Evolutionary conservation across 2,888 invertebrate species (phyloP), one percentile per base, ranked within the genome.

Genomic region (Tinea pellionella): DNA sequence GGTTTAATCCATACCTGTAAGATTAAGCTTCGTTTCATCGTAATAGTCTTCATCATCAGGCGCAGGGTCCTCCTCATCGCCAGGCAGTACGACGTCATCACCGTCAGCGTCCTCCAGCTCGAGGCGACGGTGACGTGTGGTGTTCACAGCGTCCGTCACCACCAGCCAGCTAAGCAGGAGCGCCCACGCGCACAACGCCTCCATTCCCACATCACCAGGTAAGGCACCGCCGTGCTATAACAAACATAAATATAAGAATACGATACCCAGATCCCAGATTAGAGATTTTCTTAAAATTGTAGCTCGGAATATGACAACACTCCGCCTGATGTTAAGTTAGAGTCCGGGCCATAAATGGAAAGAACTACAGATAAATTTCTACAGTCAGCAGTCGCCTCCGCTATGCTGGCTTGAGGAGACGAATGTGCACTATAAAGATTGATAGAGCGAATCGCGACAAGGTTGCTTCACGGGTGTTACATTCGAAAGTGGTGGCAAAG

Each of bases 181-280:
- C 65, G 75, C 47, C 43, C 43, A 19, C 59, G 59, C 59, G 59
- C 42, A 64, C 74, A 75, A 78, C 73, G 74, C 80, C 78, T 78
- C 83, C 86, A 87, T 87, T 75, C 75, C 86, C 80, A 80, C 86
- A 86, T 86, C 83, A 84, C 86, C 83, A 80, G 41, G 57, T 12
- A 15, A 15, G 59, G 59, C 19, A 41, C 41, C 53, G 53, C 2
- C 53, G 53, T 29, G 55, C 55, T 55, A 12, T 24, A 47, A 47
- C 43, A 43, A 43, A 13, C n/a, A 13, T 43, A 13, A 43, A 13
- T 43, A 43, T n/a, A n/a, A n/a, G n/a, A n/a, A n/a, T n/a, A n/a
- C n/a, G n/a, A n/a, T n/a, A n/a, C n/a, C n/a, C n/a, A n/a, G n/a
- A n/a, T n/a, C n/a, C n/a, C n/a, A n/a, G n/a, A n/a, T n/a, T n/a